phyloP scores from a whole-genome alignment of 2,113 vertebrate genomes.

The Neodon shergylaensis region DNA sequence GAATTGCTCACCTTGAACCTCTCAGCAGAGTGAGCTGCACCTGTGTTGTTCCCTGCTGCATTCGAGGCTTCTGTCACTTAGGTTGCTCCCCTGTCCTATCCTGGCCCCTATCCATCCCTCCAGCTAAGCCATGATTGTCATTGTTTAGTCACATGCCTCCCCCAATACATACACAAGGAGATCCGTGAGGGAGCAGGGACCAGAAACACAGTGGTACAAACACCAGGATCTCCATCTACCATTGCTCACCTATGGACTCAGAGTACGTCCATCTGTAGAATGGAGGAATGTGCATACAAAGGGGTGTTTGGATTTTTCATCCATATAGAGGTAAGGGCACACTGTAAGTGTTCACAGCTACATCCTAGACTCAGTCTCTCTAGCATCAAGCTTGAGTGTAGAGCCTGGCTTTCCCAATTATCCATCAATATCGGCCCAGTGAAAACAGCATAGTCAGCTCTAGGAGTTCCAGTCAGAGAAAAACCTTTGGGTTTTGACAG shows the following conservation, averaged over 20 bases:
- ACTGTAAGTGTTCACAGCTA: not conserved
- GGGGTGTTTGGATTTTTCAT: not conserved
- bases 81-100: fast-evolving
- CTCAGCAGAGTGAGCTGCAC: not conserved
- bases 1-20: not conserved
- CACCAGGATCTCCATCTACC: not conserved
- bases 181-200: not conserved
- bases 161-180: not conserved
- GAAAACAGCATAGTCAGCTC: not conserved
- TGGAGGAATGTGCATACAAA: not conserved
- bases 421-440: not conserved
- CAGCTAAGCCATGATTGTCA: not conserved
- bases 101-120: not conserved
- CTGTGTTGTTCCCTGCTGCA: not conserved
- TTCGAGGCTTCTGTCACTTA: not conserved
- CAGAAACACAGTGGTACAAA: not conserved
- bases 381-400: not conserved
- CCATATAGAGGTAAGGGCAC: not conserved
- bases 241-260: not conserved
- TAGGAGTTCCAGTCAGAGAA: not conserved
- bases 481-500: not conserved
- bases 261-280: not conserved
- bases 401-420: not conserved
- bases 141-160: not conserved
- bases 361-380: not conserved